These are phyloP conservation scores for Eurosta solidaginis DNA, from an alignment of 1,140 invertebrate species.

Conservation along the genomic window DNA sequence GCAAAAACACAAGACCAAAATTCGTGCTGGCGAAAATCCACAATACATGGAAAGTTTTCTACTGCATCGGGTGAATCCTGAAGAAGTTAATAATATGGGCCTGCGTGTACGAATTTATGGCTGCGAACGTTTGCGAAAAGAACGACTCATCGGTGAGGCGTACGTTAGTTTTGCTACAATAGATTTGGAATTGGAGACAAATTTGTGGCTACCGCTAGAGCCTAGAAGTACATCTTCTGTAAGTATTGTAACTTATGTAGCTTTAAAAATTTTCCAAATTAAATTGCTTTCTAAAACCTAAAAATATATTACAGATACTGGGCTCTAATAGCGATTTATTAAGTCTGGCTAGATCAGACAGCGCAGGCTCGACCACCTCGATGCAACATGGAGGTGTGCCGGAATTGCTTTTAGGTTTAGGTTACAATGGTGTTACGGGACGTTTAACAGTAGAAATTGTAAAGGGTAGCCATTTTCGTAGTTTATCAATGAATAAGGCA, in stretches of 20 bases:
- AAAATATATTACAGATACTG: slow-evolving; percentile 47
- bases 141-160: slow-evolving; percentile 88
- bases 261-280: slow-evolving; percentile 11
- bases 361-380: slow-evolving; percentile 89
- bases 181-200: slow-evolving; percentile 86
- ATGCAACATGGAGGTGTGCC: slow-evolving; percentile 88
- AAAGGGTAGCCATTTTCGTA: slow-evolving; percentile 91
- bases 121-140: slow-evolving; percentile 85
- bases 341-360: slow-evolving; percentile 87
- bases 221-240: slow-evolving; percentile 81
- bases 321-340: slow-evolving; percentile 67
- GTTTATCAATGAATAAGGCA: slow-evolving; percentile 74
- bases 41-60: slow-evolving; percentile 92
- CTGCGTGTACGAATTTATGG: slow-evolving; percentile 89
- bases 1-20: slow-evolving; percentile 91
- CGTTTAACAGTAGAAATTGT: slow-evolving; percentile 86
- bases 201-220: slow-evolving; percentile 84
- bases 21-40: slow-evolving; percentile 84
- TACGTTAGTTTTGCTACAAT: slow-evolving; percentile 85
- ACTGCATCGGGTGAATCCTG: slow-evolving; percentile 88
- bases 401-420: slow-evolving; percentile 84
- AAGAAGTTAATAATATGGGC: slow-evolving; percentile 90
- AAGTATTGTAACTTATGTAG: slow-evolving; percentile 49
- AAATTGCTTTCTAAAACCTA: not conserved
- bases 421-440: slow-evolving; percentile 92